Evolutionary conservation across 2,797 vertebrate genomes (phyloP).

Genomic region (Dromococcyx pavoninus): DNA sequence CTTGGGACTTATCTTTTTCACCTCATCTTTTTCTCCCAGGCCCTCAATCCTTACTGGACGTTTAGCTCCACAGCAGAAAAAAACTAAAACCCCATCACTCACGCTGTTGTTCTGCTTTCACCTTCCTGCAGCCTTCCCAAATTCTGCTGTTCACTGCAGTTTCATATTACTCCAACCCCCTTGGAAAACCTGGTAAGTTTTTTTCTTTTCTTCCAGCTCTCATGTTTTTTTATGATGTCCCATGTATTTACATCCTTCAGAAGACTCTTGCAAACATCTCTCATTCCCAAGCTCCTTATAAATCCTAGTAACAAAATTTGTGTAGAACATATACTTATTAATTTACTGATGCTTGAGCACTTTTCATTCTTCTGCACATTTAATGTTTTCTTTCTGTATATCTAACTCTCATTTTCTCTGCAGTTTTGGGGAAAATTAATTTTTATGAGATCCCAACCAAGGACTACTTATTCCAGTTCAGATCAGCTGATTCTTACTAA

Average conservation of each 20-base stretch:
- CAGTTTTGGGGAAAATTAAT: not conserved
- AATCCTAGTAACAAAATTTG: not conserved
- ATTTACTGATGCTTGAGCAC: not conserved
- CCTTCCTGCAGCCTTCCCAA: not conserved
- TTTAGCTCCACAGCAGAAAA: not conserved
- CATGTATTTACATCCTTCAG: not conserved
- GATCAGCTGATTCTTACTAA: not conserved
- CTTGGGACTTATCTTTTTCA: not conserved
- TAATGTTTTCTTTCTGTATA: not conserved
- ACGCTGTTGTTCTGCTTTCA: not conserved
- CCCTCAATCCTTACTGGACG: not conserved
- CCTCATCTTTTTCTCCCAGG: not conserved
- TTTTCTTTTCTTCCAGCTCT: not conserved
- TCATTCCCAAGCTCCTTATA: not conserved
- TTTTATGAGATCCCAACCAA: not conserved
- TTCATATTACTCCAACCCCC: not conserved
- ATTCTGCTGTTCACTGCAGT: accelerated
- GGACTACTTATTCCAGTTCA: not conserved
- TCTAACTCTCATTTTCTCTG: not conserved
- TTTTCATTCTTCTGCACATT: not conserved
- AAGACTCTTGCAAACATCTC: not conserved
- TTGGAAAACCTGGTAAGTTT: not conserved
- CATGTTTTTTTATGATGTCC: not conserved
- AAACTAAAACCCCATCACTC: not conserved
- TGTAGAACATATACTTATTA: not conserved